phyloP scores from a whole-genome alignment of 2,113 vertebrate species.

The Myodes glareolus region DNA sequence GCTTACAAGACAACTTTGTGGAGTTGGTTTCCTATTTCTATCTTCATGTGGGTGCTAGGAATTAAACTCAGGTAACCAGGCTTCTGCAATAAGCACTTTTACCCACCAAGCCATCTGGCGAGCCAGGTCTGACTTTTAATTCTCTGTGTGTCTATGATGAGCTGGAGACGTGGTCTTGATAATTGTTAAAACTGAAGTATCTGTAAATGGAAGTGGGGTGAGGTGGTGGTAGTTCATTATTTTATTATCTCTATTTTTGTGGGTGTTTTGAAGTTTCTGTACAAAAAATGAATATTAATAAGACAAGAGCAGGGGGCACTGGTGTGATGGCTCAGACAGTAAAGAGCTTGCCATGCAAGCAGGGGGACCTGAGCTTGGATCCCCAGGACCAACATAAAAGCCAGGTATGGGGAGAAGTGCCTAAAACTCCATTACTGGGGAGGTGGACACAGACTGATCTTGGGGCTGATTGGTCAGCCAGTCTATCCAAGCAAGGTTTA shows the following conservation, averaged over 20 bases:
- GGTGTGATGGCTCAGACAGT: not conserved
- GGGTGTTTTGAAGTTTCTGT: not conserved
- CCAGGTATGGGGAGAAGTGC: not conserved
- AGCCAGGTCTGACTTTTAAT: not conserved
- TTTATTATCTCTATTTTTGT: not conserved
- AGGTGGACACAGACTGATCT: not conserved
- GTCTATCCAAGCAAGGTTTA: not conserved
- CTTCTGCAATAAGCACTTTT: not conserved
- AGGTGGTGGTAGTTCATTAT: not conserved
- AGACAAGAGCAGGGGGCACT: not conserved
- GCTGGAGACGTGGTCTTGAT: not conserved
- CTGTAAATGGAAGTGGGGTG: not conserved
- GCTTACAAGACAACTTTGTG: not conserved
- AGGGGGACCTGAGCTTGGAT: not conserved
- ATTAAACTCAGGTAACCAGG: not conserved
- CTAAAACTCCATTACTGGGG: not conserved
- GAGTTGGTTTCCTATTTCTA: not conserved
- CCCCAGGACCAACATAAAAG: not conserved
- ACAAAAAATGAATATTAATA: not conserved
- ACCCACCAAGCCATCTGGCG: not conserved
- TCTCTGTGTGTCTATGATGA: not conserved
- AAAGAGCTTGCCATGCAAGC: not conserved
- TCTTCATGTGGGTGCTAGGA: not conserved
- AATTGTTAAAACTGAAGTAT: not conserved
- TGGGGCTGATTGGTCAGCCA: not conserved